Evolutionary conservation across 1,140 invertebrate genomes (phyloP).

Genomic region (Cydia amplana): DNA sequence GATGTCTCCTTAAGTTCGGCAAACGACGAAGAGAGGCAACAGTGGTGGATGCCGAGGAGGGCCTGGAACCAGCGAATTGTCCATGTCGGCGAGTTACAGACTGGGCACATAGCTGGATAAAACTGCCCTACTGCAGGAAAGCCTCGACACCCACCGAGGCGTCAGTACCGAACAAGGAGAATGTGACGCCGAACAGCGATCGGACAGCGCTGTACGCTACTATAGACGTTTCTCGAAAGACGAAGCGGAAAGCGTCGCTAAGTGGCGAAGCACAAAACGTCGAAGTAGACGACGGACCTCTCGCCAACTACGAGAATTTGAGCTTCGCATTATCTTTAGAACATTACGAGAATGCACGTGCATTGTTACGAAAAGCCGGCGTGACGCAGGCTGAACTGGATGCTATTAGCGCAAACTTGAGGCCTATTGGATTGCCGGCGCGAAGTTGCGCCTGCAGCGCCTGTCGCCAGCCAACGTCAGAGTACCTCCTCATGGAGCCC

Average conservation of each 20-base stretch:
- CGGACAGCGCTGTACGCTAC: constrained; percentile 84
- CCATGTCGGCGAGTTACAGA: constrained; percentile 83
- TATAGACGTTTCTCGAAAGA: constrained; percentile 84
- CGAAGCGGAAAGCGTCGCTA: constrained; percentile 67
- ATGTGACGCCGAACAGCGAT: constrained; percentile 67
- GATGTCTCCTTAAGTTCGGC: constrained; percentile 79
- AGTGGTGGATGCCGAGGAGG: constrained; percentile 67
- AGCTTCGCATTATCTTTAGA: constrained; percentile 85
- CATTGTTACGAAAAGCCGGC: constrained; percentile 78
- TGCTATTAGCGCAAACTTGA: constrained; percentile 68
- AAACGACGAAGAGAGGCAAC: constrained; percentile 71
- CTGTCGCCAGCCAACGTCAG: constrained; percentile 60
- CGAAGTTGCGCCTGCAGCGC: constrained; percentile 68
- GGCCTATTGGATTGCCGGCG: constrained; percentile 49
- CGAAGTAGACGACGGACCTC: constrained; percentile 60
- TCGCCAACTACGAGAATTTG: constrained; percentile 83
- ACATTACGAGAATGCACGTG: constrained; percentile 85
- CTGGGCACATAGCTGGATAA: constrained; percentile 83
- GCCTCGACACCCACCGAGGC: constrained; percentile 61
- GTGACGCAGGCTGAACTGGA: constrained; percentile 67
- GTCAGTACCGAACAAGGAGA: constrained; percentile 79
- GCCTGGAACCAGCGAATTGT: constrained; percentile 73
- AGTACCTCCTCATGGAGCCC: constrained; percentile 87
- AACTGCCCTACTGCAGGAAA: constrained; percentile 82
- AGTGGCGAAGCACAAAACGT: constrained; percentile 34